phyloP scores from a whole-genome alignment of 2,113 vertebrate genomes.

The Manacus vitellinus region DNA sequence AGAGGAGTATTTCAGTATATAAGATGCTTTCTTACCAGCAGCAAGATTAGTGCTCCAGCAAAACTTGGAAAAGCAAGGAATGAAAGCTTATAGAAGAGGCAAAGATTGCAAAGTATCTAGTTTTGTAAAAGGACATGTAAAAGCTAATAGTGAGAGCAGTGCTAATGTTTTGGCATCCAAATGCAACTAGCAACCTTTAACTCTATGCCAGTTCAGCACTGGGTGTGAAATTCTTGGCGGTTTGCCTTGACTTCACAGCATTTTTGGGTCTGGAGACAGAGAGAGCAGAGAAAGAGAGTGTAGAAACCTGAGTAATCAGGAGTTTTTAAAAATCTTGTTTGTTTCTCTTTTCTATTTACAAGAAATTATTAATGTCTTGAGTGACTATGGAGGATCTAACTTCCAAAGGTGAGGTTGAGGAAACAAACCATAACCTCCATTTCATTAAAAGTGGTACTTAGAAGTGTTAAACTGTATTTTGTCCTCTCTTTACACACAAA shows the following conservation, averaged over 20 bases:
- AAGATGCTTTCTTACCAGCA: not conserved
- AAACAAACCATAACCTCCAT: not conserved
- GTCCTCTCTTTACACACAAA: not conserved
- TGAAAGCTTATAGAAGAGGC: not conserved
- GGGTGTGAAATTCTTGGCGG: constrained; percentile 24
- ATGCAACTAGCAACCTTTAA: constrained; percentile 16
- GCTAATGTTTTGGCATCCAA: constrained; percentile 15
- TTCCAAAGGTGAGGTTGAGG: rapidly evolving
- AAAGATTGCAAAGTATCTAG: not conserved
- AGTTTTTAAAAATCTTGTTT: not conserved
- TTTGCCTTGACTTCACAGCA: not conserved
- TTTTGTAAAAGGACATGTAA: not conserved
- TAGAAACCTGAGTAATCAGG: not conserved
- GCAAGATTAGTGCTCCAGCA: not conserved
- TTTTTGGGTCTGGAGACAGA: not conserved
- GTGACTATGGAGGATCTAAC: not conserved
- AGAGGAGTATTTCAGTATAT: not conserved
- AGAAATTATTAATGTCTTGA: not conserved
- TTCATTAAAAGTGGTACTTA: not conserved
- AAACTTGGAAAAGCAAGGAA: not conserved
- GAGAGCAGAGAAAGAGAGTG: not conserved
- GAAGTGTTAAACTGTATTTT: not conserved
- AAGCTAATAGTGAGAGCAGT: not conserved
- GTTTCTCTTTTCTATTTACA: not conserved
- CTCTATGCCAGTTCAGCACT: constrained; percentile 10